Percentiles rank a stretch among this genome's conserved stretches.
phyloP scores from a whole-genome alignment of 2,113 vertebrate species.

The Dasypus novemcinctus region DNA sequence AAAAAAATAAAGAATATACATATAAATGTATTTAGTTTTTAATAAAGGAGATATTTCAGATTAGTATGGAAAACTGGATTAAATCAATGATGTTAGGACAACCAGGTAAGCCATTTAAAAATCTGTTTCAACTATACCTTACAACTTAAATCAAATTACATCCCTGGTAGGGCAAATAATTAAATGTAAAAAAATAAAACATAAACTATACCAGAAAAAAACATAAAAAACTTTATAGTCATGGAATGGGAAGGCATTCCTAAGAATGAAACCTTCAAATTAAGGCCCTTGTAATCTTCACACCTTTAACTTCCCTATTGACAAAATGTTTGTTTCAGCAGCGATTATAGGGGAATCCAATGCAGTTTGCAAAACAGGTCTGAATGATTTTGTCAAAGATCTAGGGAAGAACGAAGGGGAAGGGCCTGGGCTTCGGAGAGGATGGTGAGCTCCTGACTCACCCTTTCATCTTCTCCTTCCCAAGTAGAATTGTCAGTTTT shows the following conservation, averaged over 20 bases:
- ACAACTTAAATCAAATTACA: no score
- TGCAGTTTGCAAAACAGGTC: background rate
- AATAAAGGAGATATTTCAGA: background rate
- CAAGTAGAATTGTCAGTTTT: background rate
- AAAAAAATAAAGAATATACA: background rate
- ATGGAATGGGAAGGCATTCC: no score
- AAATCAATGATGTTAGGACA: background rate
- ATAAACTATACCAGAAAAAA: no score
- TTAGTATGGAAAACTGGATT: background rate
- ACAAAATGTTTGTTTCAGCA: background rate
- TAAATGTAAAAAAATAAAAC: no score
- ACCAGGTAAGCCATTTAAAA: background rate
- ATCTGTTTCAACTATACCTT: background rate
- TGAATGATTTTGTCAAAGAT: background rate
- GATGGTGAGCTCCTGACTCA: background rate
- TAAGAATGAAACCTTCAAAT: background rate
- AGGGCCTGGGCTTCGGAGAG: background rate
- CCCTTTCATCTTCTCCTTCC: background rate
- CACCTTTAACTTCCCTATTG: background rate
- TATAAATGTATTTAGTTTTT: background rate
- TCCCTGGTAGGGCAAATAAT: no score
- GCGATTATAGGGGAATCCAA: background rate
- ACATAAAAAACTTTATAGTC: no score
- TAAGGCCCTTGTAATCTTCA: background rate
- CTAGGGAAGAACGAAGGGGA: background rate